Evolutionary conservation across 2,888 invertebrate genomes (phyloP), one percentile per base, ranked within the genome.

Genomic region (Troides oblongomaculatus): DNA sequence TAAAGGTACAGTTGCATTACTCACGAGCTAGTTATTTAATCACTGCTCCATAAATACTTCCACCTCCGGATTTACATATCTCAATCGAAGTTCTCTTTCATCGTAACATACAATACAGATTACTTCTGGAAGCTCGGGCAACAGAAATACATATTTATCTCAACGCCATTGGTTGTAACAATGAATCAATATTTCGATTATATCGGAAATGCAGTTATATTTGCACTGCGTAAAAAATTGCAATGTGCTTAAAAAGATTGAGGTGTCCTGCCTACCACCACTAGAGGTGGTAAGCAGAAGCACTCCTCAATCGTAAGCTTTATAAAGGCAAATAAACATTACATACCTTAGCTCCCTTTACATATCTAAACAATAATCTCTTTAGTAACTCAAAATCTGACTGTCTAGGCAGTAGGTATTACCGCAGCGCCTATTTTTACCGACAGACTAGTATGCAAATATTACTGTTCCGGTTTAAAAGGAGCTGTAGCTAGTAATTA

Each of bases 131-230:
- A 25, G 7, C 56, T 43, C 1, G 5, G 0, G 30, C 39, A 21
- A 18, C 58, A 10, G 23, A 46, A 58, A 25, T 58, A 21, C 36
- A 23, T 58, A 65, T 58, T 58, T 46, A 10, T 18, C 39, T 39
- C 23, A 64, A 58, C 58, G 43, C 36, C 12, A 12, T n/a, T 21
- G 10, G 21, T n/a, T n/a, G 56, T 17, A 21, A 57, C 18, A 36
- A 46, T 25, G 23, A 58, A 65, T 57, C n/a, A 65, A 65, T 43
- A 17, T 58, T 58, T 23, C 64, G 36, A 43, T n/a, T 17, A 39
- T 36, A 17, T 58, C 8, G 39, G 43, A 43, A 58, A 46, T 64
- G 58, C 43, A 57, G 23, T 58, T 58, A 58, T 21, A 58, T 57
- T 43, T 65, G 64, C 23, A 43, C 12, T 23, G 30, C 53, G 17